phyloP scores from a whole-genome alignment of 2,888 invertebrate species.

The Eupithecia abbreviata region DNA sequence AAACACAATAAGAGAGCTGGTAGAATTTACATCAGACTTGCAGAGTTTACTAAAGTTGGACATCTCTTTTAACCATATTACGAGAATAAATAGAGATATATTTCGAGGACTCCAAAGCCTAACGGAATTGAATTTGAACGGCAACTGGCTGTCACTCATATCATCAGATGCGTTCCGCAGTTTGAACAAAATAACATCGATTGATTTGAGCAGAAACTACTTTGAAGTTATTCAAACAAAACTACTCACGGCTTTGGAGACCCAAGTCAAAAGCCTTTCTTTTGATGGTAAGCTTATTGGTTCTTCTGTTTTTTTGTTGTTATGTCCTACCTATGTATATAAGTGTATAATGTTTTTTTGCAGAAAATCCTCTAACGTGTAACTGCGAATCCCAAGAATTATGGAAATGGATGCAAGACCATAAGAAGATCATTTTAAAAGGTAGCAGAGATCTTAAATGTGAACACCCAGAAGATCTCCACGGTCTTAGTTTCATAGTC shows the following conservation, averaged over 20 bases:
- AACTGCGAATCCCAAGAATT: constrained; percentile 95
- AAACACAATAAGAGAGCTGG: constrained; percentile 91
- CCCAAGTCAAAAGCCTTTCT: constrained; percentile 89
- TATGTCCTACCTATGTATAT: background rate
- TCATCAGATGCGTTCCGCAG: constrained; percentile 91
- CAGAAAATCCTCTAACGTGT: constrained; percentile 95
- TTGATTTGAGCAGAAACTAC: constrained; percentile 93
- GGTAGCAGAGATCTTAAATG: constrained; percentile 87
- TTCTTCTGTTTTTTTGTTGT: background rate
- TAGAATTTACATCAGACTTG: constrained; percentile 91
- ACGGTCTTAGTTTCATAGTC: constrained; percentile 89
- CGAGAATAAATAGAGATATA: constrained; percentile 88
- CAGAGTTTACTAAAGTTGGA: constrained; percentile 91
- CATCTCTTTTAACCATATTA: constrained; percentile 92
- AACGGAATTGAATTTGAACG: constrained; percentile 90
- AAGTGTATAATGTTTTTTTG: constrained; percentile 38
- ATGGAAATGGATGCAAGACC: constrained; percentile 96
- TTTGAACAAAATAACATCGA: constrained; percentile 88
- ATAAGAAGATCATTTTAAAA: constrained; percentile 88
- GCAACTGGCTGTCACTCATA: constrained; percentile 91
- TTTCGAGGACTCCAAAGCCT: constrained; percentile 91
- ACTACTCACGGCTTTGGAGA: constrained; percentile 90
- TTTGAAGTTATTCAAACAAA: constrained; percentile 91
- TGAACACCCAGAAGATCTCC: constrained; percentile 92
- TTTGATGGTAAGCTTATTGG: constrained; percentile 88